Evolutionary conservation across 2,113 vertebrate genomes (phyloP).

Genomic region (Emydocephalus ijimae): DNA sequence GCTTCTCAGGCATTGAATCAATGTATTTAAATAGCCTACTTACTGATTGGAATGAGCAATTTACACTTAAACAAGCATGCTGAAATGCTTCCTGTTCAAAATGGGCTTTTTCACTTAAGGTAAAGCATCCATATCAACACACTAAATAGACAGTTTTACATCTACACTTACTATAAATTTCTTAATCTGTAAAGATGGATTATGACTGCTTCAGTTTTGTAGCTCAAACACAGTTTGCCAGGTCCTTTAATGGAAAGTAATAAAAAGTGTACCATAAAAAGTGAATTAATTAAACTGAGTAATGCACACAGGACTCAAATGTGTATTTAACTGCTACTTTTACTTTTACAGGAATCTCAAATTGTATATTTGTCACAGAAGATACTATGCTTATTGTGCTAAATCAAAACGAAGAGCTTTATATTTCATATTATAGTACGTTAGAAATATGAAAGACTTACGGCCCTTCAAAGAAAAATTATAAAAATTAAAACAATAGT

Average conservation of each 20-base stretch:
- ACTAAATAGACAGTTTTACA: conserved; percentile 23
- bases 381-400: conserved; percentile 51
- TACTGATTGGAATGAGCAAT: conserved; percentile 19
- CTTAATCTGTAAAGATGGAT: conserved; percentile 50
- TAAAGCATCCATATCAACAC: conserved; percentile 2
- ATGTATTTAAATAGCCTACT: conserved; percentile 19
- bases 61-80: conserved; percentile 29
- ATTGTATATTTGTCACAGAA: conserved; percentile 72
- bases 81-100: conserved; percentile 32
- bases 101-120: conserved; percentile 17
- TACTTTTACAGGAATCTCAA: conserved; percentile 69
- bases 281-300: conserved; percentile 75
- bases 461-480: conserved; percentile 66
- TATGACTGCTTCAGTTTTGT: conserved; percentile 42
- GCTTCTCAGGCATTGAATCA: conserved; percentile 7
- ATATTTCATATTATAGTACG: conserved; percentile 65
- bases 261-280: conserved; percentile 74
- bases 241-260: conserved; percentile 78
- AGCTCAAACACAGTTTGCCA: conserved; percentile 48
- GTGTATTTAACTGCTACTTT: conserved; percentile 71
- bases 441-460: conserved; percentile 68
- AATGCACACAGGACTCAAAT: conserved; percentile 61
- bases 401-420: conserved; percentile 50
- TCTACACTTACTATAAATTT: conserved; percentile 40
- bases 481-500: conserved; percentile 52